A percentile compares a stretch with the other conserved stretches of the same genome.
Evolutionary conservation across 2,113 vertebrate genomes (phyloP).

Genomic region (Tyto alba): DNA sequence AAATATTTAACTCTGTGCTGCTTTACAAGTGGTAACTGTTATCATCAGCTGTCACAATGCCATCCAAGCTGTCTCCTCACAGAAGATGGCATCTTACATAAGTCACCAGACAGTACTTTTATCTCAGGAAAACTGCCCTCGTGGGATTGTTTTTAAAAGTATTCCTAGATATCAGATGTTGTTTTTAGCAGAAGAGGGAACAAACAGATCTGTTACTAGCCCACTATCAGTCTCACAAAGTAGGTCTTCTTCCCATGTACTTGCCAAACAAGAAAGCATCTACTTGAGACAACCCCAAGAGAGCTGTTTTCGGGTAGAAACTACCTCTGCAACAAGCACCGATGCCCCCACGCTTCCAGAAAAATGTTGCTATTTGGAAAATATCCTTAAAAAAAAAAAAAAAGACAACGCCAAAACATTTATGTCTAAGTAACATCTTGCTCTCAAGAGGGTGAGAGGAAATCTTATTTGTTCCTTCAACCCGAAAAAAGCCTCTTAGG

Average conservation of each 20-base stretch:
- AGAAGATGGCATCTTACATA: neutral
- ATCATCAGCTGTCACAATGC: neutral
- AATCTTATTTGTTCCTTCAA: neutral
- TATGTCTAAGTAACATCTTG: neutral
- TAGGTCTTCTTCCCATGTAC: neutral
- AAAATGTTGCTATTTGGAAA: neutral
- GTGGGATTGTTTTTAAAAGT: neutral
- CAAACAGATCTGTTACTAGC: neutral
- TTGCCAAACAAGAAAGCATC: neutral
- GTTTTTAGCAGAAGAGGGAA: neutral
- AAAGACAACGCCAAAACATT: too few relatives aligned
- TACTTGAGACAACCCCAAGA: neutral
- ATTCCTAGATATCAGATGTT: neutral
- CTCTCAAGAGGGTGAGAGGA: neutral
- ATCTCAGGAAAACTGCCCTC: neutral
- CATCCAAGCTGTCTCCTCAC: neutral
- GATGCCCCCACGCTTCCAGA: neutral
- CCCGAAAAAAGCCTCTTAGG: neutral
- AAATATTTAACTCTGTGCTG: neutral
- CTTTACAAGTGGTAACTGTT: rapidly evolving
- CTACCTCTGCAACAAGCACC: neutral
- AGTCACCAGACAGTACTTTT: neutral
- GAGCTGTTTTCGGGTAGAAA: neutral
- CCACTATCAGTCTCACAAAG: neutral
- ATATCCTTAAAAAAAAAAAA: neutral